Evolutionary conservation across 2,113 vertebrate genomes (phyloP).

Genomic region (Scomber scombrus): DNA sequence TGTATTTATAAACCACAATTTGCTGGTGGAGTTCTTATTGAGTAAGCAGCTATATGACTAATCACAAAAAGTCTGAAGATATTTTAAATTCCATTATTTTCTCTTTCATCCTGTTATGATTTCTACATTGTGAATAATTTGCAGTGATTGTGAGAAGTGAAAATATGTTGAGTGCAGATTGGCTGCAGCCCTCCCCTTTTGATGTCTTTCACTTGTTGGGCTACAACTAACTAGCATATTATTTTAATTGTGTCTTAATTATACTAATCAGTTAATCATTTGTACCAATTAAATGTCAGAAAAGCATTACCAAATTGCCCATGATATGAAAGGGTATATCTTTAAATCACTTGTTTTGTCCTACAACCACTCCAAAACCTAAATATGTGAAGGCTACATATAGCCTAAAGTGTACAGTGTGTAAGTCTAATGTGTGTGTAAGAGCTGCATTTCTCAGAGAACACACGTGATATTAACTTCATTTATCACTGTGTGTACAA

Average conservation of each 20-base stretch:
- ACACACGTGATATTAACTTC: too few relatives aligned
- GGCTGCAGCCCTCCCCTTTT: not conserved
- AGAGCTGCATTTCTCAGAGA: too few relatives aligned
- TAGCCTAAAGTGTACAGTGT: too few relatives aligned
- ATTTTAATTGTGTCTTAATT: not conserved
- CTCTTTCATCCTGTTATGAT: not conserved
- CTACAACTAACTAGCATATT: too few relatives aligned
- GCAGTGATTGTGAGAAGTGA: not conserved
- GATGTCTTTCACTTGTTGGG: not conserved
- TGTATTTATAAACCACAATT: not conserved
- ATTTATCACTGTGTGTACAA: too few relatives aligned
- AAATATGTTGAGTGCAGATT: not conserved
- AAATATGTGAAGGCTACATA: too few relatives aligned
- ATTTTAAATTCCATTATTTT: not conserved
- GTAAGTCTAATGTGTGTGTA: too few relatives aligned
- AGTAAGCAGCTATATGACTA: not conserved
- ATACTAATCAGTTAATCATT: not conserved
- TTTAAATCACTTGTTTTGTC: too few relatives aligned
- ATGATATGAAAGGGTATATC: too few relatives aligned
- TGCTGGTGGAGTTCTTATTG: not conserved
- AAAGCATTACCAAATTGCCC: too few relatives aligned
- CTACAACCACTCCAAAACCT: too few relatives aligned
- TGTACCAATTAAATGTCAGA: not conserved
- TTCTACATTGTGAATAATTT: not conserved
- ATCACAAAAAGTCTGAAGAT: not conserved